A percentile compares a stretch with the other conserved stretches of the same genome.
Evolutionary conservation across 2,113 vertebrate genomes (phyloP).

Genomic region (Daphoenositta chrysoptera): DNA sequence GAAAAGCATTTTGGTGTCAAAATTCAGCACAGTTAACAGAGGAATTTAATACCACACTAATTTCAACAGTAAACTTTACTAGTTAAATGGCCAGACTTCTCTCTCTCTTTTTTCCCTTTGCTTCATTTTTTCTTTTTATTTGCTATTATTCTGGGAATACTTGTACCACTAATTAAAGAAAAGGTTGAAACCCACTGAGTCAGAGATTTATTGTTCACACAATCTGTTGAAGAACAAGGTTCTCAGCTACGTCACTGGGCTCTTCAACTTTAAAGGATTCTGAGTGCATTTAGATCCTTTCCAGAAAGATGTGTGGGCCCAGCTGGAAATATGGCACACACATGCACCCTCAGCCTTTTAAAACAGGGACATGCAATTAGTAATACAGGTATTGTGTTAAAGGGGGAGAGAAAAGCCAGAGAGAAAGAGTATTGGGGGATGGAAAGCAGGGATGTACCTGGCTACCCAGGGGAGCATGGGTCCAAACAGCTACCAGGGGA

Average conservation of each 20-base stretch:
- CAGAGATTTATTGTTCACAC: not conserved
- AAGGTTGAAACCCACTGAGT: not conserved
- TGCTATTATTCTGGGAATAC: not conserved
- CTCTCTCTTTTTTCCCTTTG: too few relatives aligned
- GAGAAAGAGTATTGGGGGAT: not conserved
- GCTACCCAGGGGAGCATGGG: not conserved
- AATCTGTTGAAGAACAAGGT: not conserved
- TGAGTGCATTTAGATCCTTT: not conserved
- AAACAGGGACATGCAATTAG: not conserved
- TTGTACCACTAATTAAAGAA: not conserved
- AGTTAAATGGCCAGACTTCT: not conserved
- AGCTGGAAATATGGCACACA: not conserved
- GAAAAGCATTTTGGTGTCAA: not conserved
- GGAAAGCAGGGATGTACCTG: not conserved
- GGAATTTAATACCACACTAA: not conserved
- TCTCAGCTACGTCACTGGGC: not conserved
- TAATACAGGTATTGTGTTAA: not conserved
- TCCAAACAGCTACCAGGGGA: not conserved
- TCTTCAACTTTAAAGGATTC: not conserved
- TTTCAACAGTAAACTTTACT: not conserved
- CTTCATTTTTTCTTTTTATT: not conserved
- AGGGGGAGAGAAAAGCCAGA: rapidly evolving
- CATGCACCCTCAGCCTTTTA: not conserved
- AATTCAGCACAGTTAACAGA: not conserved
- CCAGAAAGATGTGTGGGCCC: not conserved